A percentile compares a stretch with the other conserved stretches of the same genome.
Evolutionary conservation across 2,888 invertebrate genomes (phyloP).

Genomic region (Periphyllus acericola): DNA sequence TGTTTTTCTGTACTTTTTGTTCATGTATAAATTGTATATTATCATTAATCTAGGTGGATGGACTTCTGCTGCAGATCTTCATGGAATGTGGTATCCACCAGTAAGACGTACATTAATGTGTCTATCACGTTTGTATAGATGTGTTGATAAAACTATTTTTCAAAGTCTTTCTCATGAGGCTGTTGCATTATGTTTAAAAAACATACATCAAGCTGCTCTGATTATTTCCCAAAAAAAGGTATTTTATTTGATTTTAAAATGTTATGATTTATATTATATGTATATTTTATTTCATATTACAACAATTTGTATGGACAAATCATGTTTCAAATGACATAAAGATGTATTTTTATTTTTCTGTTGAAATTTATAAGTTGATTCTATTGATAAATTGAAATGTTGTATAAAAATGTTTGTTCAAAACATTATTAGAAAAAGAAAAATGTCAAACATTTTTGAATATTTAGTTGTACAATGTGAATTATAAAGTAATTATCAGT

Average conservation of each 20-base stretch:
- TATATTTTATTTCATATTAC: not conserved
- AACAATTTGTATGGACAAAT: not conserved
- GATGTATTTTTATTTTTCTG: not conserved
- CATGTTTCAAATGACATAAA: not conserved
- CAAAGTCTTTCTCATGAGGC: constrained; percentile 98
- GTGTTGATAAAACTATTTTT: constrained; percentile 93
- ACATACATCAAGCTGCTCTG: constrained; percentile 82
- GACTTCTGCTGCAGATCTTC: constrained; percentile 85
- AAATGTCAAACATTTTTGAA: too few relatives aligned
- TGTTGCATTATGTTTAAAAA: constrained; percentile 89
- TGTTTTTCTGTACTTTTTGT: not conserved
- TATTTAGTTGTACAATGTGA: too few relatives aligned
- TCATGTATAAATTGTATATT: not conserved
- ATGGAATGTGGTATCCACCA: constrained; percentile 99
- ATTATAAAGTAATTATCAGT: too few relatives aligned
- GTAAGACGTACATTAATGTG: constrained; percentile 94
- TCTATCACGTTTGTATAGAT: constrained; percentile 89
- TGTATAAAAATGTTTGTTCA: too few relatives aligned
- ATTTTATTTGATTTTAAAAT: constrained; percentile 56
- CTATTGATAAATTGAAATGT: not conserved
- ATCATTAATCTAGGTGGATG: constrained; percentile 37
- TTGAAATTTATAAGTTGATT: not conserved
- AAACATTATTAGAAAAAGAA: too few relatives aligned
- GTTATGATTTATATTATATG: not conserved
- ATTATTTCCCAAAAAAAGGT: constrained; percentile 81